Evolutionary conservation across 2,888 invertebrate species (phyloP), one percentile per base, ranked within the genome.

Genomic region (Thymelicus lineola): DNA sequence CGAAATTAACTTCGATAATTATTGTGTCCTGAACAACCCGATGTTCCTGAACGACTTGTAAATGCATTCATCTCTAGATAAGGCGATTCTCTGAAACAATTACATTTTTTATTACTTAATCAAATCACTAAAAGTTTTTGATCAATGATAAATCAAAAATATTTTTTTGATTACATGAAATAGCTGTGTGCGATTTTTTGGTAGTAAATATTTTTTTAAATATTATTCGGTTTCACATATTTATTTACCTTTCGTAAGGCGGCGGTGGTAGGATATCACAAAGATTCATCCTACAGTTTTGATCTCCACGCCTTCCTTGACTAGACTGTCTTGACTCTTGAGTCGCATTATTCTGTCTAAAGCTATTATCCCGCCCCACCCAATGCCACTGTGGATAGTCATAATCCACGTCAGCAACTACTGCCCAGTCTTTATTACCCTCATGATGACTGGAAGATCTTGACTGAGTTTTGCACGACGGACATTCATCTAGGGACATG

Each of bases 371-470:
- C 77, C 90, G 86, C 15, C 88, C 90, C 71, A 93, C 76, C 93
- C 93, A 93, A 79, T 93, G 91, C 93, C 93, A 93, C 73, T 93
- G 93, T 12, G 93, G 93, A 75, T 93, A 93, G 78, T 93, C 93
- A 66, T 93, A 93, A 73, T 93, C 93, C 17, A 91, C 91, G 75
- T 93, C 93, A 15, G 91, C 84, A 76, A 91, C 86, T 7, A 77
- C 77, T 35, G 90, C 87, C 93, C 93, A 93, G 72, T 93, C 92
- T 79, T 89, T 91, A 72, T 87, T 87, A 7, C 81, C 91, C 61
- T 87, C 92, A 63, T 93, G 91, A 75, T 93, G 88, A 79, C 92
- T 93, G 67, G 93, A 92, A 36, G 93, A 92, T 73, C 91, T 85
- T 0, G 93, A 93, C 73, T 90, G 87, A 7, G 91, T 93, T 77